A percentile compares a stretch with the other conserved stretches of the same genome.
phyloP scores from a whole-genome alignment of 2,113 vertebrate genomes.

The Sylvilagus bachmani region DNA sequence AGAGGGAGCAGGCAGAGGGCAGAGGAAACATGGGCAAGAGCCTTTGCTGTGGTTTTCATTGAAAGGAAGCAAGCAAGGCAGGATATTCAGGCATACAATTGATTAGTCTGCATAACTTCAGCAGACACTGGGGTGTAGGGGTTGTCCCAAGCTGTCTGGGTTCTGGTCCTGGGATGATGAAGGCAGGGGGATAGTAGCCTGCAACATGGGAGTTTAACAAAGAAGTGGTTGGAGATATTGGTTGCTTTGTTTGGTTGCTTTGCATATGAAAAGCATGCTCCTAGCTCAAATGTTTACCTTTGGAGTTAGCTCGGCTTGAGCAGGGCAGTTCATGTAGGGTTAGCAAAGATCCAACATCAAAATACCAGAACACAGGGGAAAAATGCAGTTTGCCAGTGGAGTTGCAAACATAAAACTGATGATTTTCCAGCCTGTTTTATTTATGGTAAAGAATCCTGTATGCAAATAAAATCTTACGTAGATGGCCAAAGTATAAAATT shows the following conservation, averaged over 20 bases:
- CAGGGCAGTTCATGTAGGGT: not conserved
- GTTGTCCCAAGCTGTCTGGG: not conserved
- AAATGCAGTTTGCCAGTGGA: not conserved
- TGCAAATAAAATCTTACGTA: not conserved
- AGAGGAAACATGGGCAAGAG: not conserved
- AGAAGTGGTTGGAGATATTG: not conserved
- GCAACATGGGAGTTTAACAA: not conserved
- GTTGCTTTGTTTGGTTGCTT: not conserved
- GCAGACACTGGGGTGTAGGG: not conserved
- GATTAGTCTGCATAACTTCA: not conserved
- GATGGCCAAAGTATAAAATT: not conserved
- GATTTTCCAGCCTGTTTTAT: not conserved
- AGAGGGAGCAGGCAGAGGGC: too few species aligned
- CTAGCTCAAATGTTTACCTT: not conserved
- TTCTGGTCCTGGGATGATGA: not conserved
- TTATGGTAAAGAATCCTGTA: not conserved
- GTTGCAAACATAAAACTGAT: not conserved
- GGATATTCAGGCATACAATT: not conserved
- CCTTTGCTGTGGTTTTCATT: not conserved
- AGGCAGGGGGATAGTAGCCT: not conserved
- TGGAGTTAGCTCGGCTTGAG: not conserved
- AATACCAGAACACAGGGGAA: not conserved
- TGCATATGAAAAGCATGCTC: not conserved
- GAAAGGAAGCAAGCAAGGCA: not conserved
- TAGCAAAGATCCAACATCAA: too few species aligned